These are phyloP conservation scores for Sebastes flavidus DNA, from an alignment of 2,797 vertebrate species.

Conservation along the genomic window DNA sequence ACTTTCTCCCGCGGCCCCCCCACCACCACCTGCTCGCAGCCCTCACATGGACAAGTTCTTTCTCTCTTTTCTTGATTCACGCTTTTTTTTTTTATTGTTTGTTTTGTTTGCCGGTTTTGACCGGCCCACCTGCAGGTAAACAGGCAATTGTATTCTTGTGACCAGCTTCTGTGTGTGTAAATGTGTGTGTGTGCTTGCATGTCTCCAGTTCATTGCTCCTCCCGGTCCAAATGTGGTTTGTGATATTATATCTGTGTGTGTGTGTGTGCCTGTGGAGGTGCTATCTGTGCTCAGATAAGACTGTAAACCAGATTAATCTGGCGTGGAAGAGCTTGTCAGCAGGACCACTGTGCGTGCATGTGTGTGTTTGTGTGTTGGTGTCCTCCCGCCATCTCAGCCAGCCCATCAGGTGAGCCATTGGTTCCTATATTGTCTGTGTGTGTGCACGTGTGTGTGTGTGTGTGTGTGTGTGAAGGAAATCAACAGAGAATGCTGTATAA, in stretches of 20 bases:
- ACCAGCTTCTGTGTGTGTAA: conserved; percentile 80
- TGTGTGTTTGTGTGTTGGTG: conserved; percentile 30
- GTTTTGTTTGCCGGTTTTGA: conserved; percentile 68
- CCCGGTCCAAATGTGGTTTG: conserved; percentile 63
- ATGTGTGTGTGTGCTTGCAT: conserved; percentile 48
- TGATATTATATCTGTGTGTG: conserved; percentile 65
- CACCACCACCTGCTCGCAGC: conserved; percentile 29
- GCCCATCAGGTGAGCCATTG: conserved; percentile 63
- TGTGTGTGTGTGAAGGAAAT: conserved; percentile 86
- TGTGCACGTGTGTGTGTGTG: conserved; percentile 60
- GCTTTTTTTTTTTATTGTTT: conserved; percentile 75
- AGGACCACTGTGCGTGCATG: conserved; percentile 77
- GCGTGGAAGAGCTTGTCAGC: conserved; percentile 98
- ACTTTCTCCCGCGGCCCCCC: conserved; percentile 64
- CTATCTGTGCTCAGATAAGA: conserved; percentile 97
- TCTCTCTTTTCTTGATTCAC: conserved; percentile 46
- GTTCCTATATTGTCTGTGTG: conserved; percentile 56
- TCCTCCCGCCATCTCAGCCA: conserved; percentile 45
- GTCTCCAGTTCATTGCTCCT: conserved; percentile 60
- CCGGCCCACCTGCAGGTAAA: conserved; percentile 87
- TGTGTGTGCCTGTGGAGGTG: conserved; percentile 80
- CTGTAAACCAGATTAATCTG: conserved; percentile 99
- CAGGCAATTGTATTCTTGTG: conserved; percentile 91
- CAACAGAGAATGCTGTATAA: conserved; percentile 94
- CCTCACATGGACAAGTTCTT: conserved; percentile 32